Percentiles rank a stretch among this genome's conserved stretches.
Conservation (phyloP, 2,888 invertebrate genomes). For the Phengaris alcon region DNA sequence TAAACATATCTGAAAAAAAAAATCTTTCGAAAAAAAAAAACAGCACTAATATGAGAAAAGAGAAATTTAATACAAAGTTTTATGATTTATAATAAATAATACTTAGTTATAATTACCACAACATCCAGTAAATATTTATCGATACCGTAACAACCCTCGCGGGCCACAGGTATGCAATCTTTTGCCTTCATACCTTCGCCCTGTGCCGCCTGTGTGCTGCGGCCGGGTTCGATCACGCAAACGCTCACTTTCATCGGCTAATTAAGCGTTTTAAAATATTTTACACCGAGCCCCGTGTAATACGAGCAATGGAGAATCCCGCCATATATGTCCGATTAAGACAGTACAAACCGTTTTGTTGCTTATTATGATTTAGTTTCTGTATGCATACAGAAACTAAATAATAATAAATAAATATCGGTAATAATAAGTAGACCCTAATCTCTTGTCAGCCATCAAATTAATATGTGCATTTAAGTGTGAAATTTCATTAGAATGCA, state of each 20-base stretch:
- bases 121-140: slow-evolving; percentile 38
- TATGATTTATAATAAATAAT: too few relatives aligned
- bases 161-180: slow-evolving; percentile 68
- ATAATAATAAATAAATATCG: too few relatives aligned
- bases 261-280: slow-evolving; percentile 27
- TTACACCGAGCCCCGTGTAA: slow-evolving; percentile 3
- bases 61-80: too few relatives aligned
- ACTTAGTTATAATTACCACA: too few relatives aligned
- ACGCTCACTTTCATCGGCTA: slow-evolving; percentile 26
- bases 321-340: background rate
- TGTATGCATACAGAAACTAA: too few relatives aligned
- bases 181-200: slow-evolving; percentile 60
- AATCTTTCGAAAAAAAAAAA: too few relatives aligned
- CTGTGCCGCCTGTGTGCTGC: slow-evolving; percentile 59
- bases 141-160: slow-evolving; percentile 56
- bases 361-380: background rate
- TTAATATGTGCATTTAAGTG: too few relatives aligned
- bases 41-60: too few relatives aligned
- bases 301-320: background rate
- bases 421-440: background rate
- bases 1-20: too few relatives aligned
- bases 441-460: background rate
- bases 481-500: too few relatives aligned
- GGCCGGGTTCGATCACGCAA: slow-evolving; percentile 48
- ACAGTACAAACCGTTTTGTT: background rate